phyloP scores from a whole-genome alignment of 2,113 vertebrate genomes.

The Callipepla squamata region DNA sequence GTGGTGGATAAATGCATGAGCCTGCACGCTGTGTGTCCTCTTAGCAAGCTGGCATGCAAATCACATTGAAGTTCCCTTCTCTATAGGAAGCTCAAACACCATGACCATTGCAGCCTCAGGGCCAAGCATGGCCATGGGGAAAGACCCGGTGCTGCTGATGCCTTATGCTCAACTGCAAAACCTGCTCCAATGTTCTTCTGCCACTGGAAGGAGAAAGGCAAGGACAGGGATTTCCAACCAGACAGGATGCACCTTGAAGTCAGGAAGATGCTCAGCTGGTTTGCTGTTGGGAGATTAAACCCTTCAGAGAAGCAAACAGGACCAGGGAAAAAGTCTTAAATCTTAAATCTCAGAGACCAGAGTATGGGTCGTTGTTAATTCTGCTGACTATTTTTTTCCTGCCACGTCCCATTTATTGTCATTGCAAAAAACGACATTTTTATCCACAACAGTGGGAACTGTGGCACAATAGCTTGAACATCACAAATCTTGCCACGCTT shows the following conservation, averaged over 20 bases:
- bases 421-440: not conserved
- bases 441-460: not conserved
- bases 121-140: accelerated
- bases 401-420: not conserved
- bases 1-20: not conserved
- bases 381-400: not conserved
- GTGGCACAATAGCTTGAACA: not conserved
- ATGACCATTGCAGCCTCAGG: accelerated
- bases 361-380: not conserved
- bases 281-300: not conserved
- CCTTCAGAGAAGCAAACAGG: not conserved
- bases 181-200: not conserved
- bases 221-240: not conserved
- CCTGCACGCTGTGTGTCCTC: not conserved
- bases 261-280: not conserved
- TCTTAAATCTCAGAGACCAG: not conserved
- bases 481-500: not conserved
- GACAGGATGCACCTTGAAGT: too few relatives aligned
- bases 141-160: not conserved
- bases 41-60: not conserved
- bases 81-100: not conserved
- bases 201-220: not conserved
- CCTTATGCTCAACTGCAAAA: not conserved
- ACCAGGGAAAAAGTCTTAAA: not conserved
- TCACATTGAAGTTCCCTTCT: not conserved